These are phyloP conservation scores for Choristoneura rosaceana DNA, from an alignment of 2,888 invertebrate species.

Conservation along the genomic window DNA sequence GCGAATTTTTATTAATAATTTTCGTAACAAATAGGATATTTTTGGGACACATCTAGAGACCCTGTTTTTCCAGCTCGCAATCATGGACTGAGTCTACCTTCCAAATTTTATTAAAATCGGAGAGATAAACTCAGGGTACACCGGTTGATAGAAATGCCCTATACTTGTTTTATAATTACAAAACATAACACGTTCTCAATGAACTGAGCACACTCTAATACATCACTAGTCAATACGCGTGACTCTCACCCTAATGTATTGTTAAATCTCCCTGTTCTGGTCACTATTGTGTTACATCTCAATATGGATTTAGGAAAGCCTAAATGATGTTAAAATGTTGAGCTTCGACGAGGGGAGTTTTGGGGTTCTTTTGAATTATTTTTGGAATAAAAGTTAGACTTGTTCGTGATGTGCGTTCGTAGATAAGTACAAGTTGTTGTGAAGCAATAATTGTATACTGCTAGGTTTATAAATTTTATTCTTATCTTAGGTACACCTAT, in stretches of 20 bases:
- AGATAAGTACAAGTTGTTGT: too few relatives aligned
- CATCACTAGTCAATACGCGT: slow-evolving; percentile 19
- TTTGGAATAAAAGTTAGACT: neutral
- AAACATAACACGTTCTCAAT: slow-evolving; percentile 20
- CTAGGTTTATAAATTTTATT: too few relatives aligned
- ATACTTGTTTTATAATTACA: neutral
- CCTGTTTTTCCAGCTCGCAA: too few relatives aligned
- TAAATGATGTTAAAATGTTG: slow-evolving; percentile 61
- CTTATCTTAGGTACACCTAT: too few relatives aligned
- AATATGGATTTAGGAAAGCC: slow-evolving; percentile 56
- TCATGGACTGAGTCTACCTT: too few relatives aligned
- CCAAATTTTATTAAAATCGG: too few relatives aligned
- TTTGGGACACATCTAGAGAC: too few relatives aligned
- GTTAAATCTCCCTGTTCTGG: slow-evolving; percentile 30
- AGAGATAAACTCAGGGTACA: too few relatives aligned
- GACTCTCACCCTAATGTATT: slow-evolving; percentile 46
- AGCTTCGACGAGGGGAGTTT: slow-evolving; percentile 29
- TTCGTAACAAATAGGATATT: too few relatives aligned
- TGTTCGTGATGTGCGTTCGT: neutral
- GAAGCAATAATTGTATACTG: too few relatives aligned
- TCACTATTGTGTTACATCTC: slow-evolving; percentile 50
- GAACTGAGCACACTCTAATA: slow-evolving; percentile 23
- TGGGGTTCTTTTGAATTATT: slow-evolving; percentile 22
- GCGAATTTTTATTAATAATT: too few relatives aligned
- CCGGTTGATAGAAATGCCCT: too few relatives aligned